These are phyloP conservation scores for Monopis laevigella DNA, from an alignment of 2,888 invertebrate genomes.

Conservation along the genomic window DNA sequence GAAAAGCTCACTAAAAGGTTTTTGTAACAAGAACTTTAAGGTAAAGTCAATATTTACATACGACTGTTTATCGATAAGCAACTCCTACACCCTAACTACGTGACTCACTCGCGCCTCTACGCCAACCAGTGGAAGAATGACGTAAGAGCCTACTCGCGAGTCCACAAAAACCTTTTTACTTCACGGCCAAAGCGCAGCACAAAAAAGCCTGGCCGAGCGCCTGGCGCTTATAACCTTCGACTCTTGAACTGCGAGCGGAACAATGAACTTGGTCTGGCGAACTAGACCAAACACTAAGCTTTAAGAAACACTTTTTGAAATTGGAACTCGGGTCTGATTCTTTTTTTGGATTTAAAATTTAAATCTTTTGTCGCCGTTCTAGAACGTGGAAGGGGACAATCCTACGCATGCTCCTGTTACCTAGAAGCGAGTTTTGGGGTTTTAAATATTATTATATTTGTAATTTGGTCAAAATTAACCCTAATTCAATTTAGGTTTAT, in stretches of 20 bases:
- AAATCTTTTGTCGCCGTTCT: not conserved
- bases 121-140: conserved; percentile 55
- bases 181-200: conserved; percentile 39
- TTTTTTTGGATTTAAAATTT: conserved; percentile 20
- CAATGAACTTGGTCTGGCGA: conserved; percentile 64
- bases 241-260: conserved; percentile 32
- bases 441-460: too few species aligned
- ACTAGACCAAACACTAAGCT: conserved; percentile 60
- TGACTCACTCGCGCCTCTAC: conserved; percentile 63
- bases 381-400: not conserved
- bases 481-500: too few species aligned
- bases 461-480: too few species aligned
- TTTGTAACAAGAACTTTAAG: too few species aligned
- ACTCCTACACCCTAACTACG: conserved; percentile 42
- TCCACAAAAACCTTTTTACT: conserved; percentile 46
- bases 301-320: conserved; percentile 36
- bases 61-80: conserved; percentile 33
- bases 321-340: conserved; percentile 32
- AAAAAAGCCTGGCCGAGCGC: conserved; percentile 40
- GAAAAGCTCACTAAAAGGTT: too few species aligned
- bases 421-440: too few species aligned
- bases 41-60: too few species aligned
- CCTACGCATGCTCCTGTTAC: not conserved
- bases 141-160: conserved; percentile 43
- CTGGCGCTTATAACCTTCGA: conserved; percentile 45